phyloP scores from a whole-genome alignment of 35 echinoderm and acorn worm species.

The Apostichopus japonicus region DNA sequence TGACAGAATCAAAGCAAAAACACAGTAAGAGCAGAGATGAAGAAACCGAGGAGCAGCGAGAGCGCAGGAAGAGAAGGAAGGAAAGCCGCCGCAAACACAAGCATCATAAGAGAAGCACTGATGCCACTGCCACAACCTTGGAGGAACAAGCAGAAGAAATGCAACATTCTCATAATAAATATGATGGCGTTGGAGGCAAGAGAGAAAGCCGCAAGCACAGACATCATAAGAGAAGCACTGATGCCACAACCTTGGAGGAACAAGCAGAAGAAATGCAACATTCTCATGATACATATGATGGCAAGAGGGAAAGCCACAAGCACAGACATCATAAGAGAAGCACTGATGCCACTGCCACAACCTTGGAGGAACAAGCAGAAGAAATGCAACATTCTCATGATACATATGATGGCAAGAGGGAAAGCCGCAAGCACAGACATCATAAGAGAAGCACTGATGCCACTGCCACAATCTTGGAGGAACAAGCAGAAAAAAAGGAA shows the following conservation, averaged over 20 bases:
- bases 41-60: neutral
- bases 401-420: neutral
- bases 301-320: neutral
- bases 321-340: neutral
- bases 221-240: neutral
- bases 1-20: neutral
- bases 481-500: neutral
- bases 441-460: neutral
- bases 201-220: neutral
- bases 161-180: neutral
- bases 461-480: neutral
- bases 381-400: neutral
- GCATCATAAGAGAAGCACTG: neutral
- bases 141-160: neutral
- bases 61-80: neutral
- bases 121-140: neutral
- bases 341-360: slow-evolving; percentile 1
- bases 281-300: neutral
- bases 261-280: neutral
- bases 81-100: neutral
- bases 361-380: neutral
- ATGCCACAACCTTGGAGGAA: neutral
- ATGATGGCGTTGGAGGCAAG: neutral
- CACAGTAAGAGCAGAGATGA: neutral
- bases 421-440: neutral